Base-by-base conservation (phyloP, 2,797 vertebrate genomes). In the Pogoniulus pusillus region DNA sequence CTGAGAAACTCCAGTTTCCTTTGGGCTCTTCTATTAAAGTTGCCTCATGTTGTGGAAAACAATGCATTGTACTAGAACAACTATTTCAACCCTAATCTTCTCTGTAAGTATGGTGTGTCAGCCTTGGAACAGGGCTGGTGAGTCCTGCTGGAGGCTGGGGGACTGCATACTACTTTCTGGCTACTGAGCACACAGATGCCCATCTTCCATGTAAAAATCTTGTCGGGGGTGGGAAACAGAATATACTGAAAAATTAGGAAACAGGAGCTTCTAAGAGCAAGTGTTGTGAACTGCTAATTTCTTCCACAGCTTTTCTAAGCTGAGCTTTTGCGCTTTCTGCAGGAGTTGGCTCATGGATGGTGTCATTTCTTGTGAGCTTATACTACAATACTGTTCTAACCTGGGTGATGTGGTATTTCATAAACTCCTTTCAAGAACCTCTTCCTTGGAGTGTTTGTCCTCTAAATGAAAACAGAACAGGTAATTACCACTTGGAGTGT, bases 361-460 rank as follows among this genome's bases (percentile, higher is more conserved):
- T 98, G 55, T 98, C 98, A 0, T 95, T 98, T 73, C 91, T 98
- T 87, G 96, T 98, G 86, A 41, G 93, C 79, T 37, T 98, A 41
- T 99, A 98, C 94, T 99, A 99, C 95, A 99, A 98, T 93, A 98
- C 97, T 1, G 97, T 99, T 93, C 73, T 99, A 72, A 96, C 97
- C 54, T 99, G 98, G 99, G 98, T 99, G 70, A 96, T 99, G 43
- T 99, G 99, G 99, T 99, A 98, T 93, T 97, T 99, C 47, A 97
- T 98, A 84, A 98, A 99, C 92, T 99, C 98, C 72, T 99, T 99
- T 94, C 98, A 98, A 94, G 76, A 98, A 12, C 99, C 98, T 1
- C 96, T 99, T 93, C 98, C 99, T 9, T 99, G 99, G 99, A 98
- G 97, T 15, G 37, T 88, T 22, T 99, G 99, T 87, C 98, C 98